phyloP scores from a whole-genome alignment of 1,140 invertebrate genomes.

The Semibalanus balanoides region DNA sequence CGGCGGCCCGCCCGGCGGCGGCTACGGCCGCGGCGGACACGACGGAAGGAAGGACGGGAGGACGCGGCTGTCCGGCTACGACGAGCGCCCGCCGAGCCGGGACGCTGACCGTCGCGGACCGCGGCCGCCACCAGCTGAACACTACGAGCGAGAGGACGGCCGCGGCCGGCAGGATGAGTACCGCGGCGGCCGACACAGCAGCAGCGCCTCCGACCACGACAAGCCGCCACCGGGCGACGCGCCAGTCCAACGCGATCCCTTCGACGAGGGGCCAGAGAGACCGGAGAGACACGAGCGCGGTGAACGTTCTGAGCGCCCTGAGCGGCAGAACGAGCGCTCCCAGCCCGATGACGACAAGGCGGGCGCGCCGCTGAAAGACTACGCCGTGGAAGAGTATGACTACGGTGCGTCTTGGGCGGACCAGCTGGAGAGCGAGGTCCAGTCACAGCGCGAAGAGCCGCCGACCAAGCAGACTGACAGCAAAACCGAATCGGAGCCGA shows the following conservation, averaged over 20 bases:
- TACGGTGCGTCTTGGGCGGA: background rate
- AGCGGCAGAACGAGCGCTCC: no score
- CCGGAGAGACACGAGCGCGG: no score
- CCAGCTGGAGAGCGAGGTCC: slow-evolving; percentile 1
- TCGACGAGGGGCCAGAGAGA: background rate
- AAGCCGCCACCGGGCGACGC: background rate
- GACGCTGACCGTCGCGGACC: background rate
- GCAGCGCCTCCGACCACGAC: background rate
- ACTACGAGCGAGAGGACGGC: background rate
- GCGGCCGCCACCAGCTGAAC: background rate
- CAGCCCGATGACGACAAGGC: background rate
- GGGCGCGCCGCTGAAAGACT: background rate
- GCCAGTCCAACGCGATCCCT: background rate
- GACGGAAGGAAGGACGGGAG: no score
- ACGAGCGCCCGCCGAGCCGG: background rate
- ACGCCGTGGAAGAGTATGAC: background rate
- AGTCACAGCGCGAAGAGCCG: background rate
- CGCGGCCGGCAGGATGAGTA: background rate
- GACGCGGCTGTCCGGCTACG: background rate
- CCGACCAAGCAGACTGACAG: background rate
- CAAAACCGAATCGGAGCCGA: background rate
- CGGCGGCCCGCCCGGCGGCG: no score
- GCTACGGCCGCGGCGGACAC: background rate
- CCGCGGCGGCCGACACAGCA: no score
- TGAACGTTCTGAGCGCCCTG: no score